A percentile compares a stretch with the other conserved stretches of the same genome.
phyloP scores from a whole-genome alignment of 2,888 invertebrate species.

The Eristalis tenax region DNA sequence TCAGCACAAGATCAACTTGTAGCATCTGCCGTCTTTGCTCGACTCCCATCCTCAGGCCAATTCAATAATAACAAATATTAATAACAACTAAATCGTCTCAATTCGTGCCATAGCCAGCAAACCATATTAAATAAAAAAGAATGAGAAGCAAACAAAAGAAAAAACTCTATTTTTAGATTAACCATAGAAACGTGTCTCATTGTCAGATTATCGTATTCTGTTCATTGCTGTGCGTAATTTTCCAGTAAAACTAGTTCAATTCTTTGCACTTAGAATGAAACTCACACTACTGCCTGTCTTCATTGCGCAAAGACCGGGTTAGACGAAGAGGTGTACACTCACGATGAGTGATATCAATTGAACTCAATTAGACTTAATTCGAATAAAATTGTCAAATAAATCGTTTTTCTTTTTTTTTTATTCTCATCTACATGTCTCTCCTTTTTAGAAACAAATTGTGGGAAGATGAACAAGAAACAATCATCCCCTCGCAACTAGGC shows the following conservation, averaged over 20 bases:
- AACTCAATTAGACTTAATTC: constrained; percentile 67
- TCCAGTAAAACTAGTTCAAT: constrained; percentile 18
- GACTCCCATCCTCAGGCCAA: not conserved
- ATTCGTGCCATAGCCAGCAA: not conserved
- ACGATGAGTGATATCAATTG: constrained; percentile 57
- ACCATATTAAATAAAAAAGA: not conserved
- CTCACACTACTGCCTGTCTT: not conserved
- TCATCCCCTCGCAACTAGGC: not conserved
- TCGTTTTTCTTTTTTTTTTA: constrained; percentile 22
- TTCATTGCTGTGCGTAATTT: constrained; percentile 30
- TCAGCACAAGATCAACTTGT: not conserved
- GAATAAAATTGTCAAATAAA: constrained; percentile 58
- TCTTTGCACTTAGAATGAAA: constrained; percentile 24
- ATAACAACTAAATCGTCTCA: constrained; percentile 16
- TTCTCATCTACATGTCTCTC: not conserved
- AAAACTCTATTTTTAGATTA: constrained; percentile 31
- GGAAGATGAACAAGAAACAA: not conserved
- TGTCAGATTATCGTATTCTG: constrained; percentile 26
- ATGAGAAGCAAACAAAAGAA: constrained; percentile 6
- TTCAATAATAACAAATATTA: constrained; percentile 7
- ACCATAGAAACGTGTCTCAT: constrained; percentile 41
- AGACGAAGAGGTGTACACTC: constrained; percentile 34
- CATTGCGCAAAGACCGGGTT: not conserved
- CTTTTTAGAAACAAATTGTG: not conserved
- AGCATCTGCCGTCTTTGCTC: not conserved